Evolutionary conservation across 2,113 vertebrate species (phyloP).

Genomic region (Ondatra zibethicus): DNA sequence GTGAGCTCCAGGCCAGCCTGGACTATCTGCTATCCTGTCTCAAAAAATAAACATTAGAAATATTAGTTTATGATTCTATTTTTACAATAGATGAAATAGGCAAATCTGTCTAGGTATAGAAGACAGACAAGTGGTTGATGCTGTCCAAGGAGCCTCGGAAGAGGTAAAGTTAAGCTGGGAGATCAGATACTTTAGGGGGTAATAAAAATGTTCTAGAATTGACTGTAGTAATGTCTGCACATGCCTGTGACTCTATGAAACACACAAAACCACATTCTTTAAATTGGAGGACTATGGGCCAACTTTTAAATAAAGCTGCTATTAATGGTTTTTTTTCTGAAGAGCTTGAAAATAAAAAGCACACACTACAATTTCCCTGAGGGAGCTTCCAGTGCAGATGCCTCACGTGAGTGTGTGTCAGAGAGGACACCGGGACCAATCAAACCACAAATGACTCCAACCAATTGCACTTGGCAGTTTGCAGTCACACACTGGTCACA

Average conservation of each 20-base stretch:
- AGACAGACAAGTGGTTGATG: background rate
- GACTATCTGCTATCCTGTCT: too few relatives aligned
- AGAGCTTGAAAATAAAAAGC: background rate
- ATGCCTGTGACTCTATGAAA: slow-evolving; percentile 14
- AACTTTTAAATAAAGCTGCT: slow-evolving; percentile 42
- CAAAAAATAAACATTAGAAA: background rate
- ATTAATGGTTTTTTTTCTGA: background rate
- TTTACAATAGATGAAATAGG: background rate
- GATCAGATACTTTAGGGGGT: background rate
- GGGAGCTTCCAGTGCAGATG: background rate
- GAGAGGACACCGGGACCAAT: background rate
- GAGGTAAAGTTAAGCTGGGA: background rate
- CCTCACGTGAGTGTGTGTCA: slow-evolving; percentile 42
- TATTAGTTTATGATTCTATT: background rate
- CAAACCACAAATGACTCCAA: slow-evolving; percentile 30
- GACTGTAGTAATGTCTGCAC: background rate
- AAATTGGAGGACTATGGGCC: background rate
- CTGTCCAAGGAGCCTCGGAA: background rate
- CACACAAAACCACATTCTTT: background rate
- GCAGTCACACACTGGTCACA: slow-evolving; percentile 51
- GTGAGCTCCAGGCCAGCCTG: too few relatives aligned
- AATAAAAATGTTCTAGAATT: slow-evolving; percentile 16
- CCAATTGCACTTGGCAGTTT: background rate
- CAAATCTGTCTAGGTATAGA: background rate
- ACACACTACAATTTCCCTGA: background rate